Base-by-base conservation (phyloP, 2,888 invertebrate genomes). In the Sturmia bella region DNA sequence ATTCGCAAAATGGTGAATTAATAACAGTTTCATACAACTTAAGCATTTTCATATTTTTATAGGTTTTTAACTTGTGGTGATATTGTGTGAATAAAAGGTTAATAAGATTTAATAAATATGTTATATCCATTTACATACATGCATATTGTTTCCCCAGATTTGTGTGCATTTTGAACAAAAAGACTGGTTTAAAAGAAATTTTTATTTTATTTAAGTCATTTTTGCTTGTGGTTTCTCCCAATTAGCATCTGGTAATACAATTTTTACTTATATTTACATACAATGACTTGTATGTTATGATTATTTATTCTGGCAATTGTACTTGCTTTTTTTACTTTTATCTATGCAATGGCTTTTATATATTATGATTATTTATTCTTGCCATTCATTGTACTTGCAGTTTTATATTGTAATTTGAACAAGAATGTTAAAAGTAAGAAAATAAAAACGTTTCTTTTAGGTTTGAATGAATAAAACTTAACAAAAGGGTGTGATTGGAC, bases 1-100 rank as follows among this genome's bases (percentile, higher is more conserved):
- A 95, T 99, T 77, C 93, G 99, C 79, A 96, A 95, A 89, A 96
- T 97, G 94, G 89, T 93, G 76, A 86, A 87, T 45, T 90, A 88
- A 76, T 37, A 69, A 39, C 2, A 17, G 27, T 43, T n/a, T 6
- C 24, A 32, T 50, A 54, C n/a, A 56, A 57, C 32, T 0, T 70
- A 13, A 41, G 70, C 78, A 82, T 75, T 78, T 82, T 75, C 73
- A 45, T 64, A 73, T 69, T 19, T 39, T 68, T 56, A 48, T 41
- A 75, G 56, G 9, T 43, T 24, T 61, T 61, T 63, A 52, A 69
- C 64, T 75, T 56, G 37, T 59, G 78, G 82, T 82, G 70, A 78
- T 78, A 75, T 56, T 75, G 59, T 70, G 70, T 54, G 68, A 45
- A 72, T 52, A 63, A 39, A 15, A 15, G 15, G 21, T 68, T 70